phyloP scores from a whole-genome alignment of 2,888 invertebrate genomes.

The Drosophila rubida region DNA sequence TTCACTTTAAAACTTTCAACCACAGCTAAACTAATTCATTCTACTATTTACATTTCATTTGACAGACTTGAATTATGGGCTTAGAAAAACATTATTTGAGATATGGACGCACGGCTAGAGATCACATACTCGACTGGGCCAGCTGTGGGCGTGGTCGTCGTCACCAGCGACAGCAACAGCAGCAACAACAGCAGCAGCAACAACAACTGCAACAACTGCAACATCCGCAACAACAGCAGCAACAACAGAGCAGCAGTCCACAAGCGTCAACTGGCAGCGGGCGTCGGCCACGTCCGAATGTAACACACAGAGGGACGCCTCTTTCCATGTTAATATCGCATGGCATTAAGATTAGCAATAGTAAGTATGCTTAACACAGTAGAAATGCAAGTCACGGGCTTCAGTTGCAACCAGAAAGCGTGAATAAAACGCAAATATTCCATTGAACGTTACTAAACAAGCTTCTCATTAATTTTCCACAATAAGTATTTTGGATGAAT shows the following conservation, averaged over 20 bases:
- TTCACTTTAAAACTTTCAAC: constrained; percentile 27
- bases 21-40: constrained; percentile 35
- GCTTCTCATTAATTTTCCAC: neutral
- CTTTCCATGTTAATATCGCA: constrained; percentile 93
- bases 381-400: constrained; percentile 14
- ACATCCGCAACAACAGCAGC: constrained; percentile 37
- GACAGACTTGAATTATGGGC: constrained; percentile 86
- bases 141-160: constrained; percentile 69
- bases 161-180: constrained; percentile 42
- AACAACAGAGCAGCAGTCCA: constrained; percentile 27
- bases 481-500: neutral
- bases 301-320: constrained; percentile 87
- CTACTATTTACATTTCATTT: constrained; percentile 29
- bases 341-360: constrained; percentile 90
- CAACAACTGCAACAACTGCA: constrained; percentile 44
- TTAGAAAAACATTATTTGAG: constrained; percentile 91
- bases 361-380: constrained; percentile 87
- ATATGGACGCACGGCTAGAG: constrained; percentile 90
- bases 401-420: neutral
- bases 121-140: constrained; percentile 89
- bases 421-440: neutral
- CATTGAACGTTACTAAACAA: neutral
- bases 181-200: constrained; percentile 38
- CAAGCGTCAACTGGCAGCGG: constrained; percentile 56
- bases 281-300: constrained; percentile 66